Conservation (phyloP, 1,140 invertebrate genomes). For the Subanguina moxae region DNA sequence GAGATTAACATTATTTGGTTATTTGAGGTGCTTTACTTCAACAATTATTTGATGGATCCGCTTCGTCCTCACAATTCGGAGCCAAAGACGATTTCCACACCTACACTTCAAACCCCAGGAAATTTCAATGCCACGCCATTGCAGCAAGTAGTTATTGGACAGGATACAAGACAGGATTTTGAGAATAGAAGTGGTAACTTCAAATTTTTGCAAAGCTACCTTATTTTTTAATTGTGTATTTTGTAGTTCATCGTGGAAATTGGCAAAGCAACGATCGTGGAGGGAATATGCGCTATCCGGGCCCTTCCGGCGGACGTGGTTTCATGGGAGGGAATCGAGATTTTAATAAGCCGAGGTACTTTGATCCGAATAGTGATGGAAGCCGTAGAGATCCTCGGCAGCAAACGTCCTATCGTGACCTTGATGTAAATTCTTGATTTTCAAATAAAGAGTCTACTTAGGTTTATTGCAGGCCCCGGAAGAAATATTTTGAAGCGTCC, state of each 20-base stretch:
- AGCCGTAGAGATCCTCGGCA: not conserved
- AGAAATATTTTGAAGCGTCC: constrained; percentile 10
- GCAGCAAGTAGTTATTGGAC: not conserved
- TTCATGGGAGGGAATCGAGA: not conserved
- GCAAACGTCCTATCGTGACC: not conserved
- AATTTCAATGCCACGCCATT: not conserved
- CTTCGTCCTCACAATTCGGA: constrained; percentile 89
- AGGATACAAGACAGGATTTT: not conserved
- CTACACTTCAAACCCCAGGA: constrained; percentile 8
- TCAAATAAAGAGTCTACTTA: not conserved
- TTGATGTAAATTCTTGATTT: not conserved
- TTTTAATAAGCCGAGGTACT: constrained; percentile 3
- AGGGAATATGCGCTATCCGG: too few species aligned
- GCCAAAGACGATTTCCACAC: constrained; percentile 36
- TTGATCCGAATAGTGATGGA: not conserved
- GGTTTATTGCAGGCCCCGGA: not conserved
- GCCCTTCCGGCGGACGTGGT: constrained; percentile 1
- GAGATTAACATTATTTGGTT: constrained; percentile 17
- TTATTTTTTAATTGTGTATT: not conserved
- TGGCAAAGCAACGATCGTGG: not conserved
- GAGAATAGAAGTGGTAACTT: not conserved
- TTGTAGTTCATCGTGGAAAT: not conserved
- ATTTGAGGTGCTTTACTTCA: constrained; percentile 78
- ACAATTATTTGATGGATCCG: constrained; percentile 90
- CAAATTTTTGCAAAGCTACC: not conserved